Conservation (phyloP, 2,888 invertebrate species). For the Perizoma flavofasciatum region DNA sequence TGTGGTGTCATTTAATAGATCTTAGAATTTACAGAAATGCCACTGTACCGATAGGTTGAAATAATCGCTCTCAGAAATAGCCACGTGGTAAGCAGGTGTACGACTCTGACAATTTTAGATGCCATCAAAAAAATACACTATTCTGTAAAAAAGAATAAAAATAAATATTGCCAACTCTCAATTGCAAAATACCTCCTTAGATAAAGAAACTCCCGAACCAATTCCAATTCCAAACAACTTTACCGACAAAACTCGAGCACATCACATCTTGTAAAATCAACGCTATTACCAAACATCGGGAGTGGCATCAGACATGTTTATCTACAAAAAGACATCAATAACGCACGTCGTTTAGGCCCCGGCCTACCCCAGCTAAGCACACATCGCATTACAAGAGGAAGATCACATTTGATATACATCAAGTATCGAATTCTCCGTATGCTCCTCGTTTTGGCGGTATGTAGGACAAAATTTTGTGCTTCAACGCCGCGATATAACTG, state of each 20-base stretch:
- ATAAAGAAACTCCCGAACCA: not conserved
- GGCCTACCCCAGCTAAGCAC: conserved; percentile 43
- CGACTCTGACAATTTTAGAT: too few relatives aligned
- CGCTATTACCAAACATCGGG: conserved; percentile 46
- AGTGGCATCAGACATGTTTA: conserved; percentile 66
- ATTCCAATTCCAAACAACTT: conserved; percentile 10
- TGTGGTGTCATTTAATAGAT: too few relatives aligned
- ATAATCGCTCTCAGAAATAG: too few relatives aligned
- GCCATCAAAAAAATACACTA: too few relatives aligned
- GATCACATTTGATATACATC: conserved; percentile 78
- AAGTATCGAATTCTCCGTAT: conserved; percentile 74
- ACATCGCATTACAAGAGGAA: conserved; percentile 55
- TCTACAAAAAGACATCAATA: conserved; percentile 77
- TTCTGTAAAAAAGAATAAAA: too few relatives aligned
- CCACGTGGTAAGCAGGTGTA: too few relatives aligned
- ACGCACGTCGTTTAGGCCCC: conserved; percentile 60
- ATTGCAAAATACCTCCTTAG: not conserved
- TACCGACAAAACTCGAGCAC: not conserved
- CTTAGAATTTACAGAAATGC: too few relatives aligned
- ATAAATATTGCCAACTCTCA: too few relatives aligned
- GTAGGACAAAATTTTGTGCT: conserved; percentile 39
- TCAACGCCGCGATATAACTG: conserved; percentile 8
- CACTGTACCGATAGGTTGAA: too few relatives aligned
- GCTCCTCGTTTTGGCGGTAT: conserved; percentile 42
- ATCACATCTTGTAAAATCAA: conserved; percentile 53